These are phyloP conservation scores for Hartigia nigra DNA, from an alignment of 2,888 invertebrate genomes.

Conservation along the genomic window DNA sequence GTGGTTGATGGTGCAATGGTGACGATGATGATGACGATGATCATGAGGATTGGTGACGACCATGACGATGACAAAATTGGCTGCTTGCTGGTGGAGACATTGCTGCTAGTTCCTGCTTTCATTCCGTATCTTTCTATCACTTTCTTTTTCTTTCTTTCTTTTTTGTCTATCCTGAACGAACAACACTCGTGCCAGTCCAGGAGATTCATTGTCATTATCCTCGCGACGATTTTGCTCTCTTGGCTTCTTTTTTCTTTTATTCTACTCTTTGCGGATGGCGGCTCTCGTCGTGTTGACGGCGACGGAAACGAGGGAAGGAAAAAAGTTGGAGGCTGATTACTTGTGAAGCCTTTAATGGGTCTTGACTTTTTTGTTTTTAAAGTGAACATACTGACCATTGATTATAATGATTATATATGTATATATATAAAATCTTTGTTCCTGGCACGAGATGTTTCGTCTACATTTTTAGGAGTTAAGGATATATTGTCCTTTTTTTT, in stretches of 20 bases:
- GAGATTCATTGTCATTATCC: neutral
- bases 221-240: neutral
- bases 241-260: neutral
- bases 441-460: neutral
- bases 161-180: conserved; percentile 5
- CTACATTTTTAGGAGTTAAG: neutral
- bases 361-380: neutral
- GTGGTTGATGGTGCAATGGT: conserved; percentile 33
- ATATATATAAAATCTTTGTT: conserved; percentile 11
- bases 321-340: neutral
- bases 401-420: conserved; percentile 6
- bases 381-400: neutral
- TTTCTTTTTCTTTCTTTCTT: conserved; percentile 2
- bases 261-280: neutral
- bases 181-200: neutral
- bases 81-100: conserved; percentile 35
- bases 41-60: neutral
- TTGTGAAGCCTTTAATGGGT: neutral
- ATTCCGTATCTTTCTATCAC: neutral
- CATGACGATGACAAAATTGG: conserved; percentile 13
- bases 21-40: conserved; percentile 24
- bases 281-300: neutral
- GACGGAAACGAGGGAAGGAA: neutral
- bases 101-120: conserved; percentile 17
- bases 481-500: conserved; percentile 30